Conservation (phyloP, 2,888 invertebrate species). For the Dichetophora obliterata region DNA sequence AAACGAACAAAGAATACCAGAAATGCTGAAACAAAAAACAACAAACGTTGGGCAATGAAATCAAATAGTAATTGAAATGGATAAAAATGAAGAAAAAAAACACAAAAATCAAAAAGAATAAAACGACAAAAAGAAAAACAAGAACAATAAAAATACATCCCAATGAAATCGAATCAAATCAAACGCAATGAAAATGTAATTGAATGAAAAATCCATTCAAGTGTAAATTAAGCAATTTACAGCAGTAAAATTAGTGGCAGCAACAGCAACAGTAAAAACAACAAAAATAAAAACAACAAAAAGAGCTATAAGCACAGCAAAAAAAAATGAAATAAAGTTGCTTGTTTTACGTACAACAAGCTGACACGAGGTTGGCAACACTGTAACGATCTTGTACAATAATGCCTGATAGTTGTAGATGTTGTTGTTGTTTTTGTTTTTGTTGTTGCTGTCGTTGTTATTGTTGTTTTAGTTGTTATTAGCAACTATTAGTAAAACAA, state of each 20-base stretch:
- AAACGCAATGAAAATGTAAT: constrained; percentile 34
- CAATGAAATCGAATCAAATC: constrained; percentile 18
- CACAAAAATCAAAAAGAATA: neutral
- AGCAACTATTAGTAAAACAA: too few species aligned
- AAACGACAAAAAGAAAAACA: neutral
- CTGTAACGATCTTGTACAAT: too few species aligned
- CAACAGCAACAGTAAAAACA: neutral
- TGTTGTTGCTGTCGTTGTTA: neutral
- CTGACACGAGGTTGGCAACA: too few species aligned
- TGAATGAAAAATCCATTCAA: constrained; percentile 35
- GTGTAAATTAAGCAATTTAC: constrained; percentile 35
- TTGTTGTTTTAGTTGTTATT: neutral
- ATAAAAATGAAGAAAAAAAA: neutral
- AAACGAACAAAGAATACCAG: too few species aligned
- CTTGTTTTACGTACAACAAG: neutral
- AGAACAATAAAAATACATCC: neutral
- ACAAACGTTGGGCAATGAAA: constrained; percentile 7
- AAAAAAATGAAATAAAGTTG: neutral
- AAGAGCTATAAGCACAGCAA: neutral
- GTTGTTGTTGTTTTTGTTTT: neutral
- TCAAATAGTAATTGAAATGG: constrained; percentile 25
- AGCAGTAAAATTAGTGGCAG: constrained; percentile 19
- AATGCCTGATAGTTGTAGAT: neutral
- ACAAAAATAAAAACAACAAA: neutral
- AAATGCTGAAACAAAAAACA: neutral